These are phyloP conservation scores for Leptopilina syphax DNA, from an alignment of 2,888 invertebrate species.

Conservation along the genomic window DNA sequence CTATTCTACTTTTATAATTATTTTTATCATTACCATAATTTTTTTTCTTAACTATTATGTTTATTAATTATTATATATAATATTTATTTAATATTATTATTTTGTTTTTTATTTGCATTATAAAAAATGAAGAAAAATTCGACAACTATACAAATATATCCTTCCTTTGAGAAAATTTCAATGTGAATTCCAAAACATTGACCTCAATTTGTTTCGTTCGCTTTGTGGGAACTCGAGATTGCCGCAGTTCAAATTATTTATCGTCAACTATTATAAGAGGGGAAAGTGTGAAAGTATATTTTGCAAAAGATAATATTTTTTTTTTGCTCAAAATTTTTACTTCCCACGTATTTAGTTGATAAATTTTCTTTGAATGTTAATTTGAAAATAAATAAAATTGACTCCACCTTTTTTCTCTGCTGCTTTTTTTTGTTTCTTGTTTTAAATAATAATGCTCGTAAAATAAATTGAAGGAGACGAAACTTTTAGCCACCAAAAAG, in stretches of 20 bases:
- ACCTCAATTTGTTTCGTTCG: neutral
- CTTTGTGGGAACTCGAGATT: neutral
- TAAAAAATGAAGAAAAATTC: neutral
- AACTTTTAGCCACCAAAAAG: neutral
- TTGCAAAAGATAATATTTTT: slow-evolving; percentile 15
- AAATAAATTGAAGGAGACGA: neutral
- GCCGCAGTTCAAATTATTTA: slow-evolving; percentile 4
- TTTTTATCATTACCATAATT: no score
- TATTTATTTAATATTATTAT: no score
- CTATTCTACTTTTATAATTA: no score
- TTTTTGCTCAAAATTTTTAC: neutral
- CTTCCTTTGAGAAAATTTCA: neutral
- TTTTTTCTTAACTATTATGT: no score
- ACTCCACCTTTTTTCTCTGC: neutral
- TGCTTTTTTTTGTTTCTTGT: no score
- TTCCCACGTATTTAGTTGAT: neutral
- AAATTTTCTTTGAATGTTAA: neutral
- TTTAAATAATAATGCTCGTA: neutral
- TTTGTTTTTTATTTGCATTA: no score
- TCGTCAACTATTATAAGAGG: neutral
- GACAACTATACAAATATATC: neutral
- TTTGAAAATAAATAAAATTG: neutral
- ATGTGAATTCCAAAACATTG: neutral
- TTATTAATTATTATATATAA: no score
- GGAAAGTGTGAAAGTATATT: slow-evolving; percentile 32